Evolutionary conservation across 2,888 invertebrate species (phyloP).

Genomic region (Erebia ligea): DNA sequence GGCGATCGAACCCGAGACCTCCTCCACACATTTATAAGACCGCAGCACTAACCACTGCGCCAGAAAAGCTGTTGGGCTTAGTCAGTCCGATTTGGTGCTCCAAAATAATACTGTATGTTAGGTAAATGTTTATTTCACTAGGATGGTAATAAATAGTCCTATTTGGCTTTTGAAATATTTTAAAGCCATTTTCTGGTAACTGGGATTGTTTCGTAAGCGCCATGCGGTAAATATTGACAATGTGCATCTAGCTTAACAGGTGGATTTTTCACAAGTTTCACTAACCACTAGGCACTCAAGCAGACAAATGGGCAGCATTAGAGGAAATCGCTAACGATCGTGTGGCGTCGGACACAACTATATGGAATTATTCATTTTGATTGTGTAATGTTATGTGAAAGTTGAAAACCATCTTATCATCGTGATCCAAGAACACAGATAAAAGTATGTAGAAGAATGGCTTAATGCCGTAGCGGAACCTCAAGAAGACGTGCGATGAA

Average conservation of each 20-base stretch:
- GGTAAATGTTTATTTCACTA: no score
- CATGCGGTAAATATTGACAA: background rate
- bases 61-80: no score
- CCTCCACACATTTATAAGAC: no score
- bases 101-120: no score
- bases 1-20: no score
- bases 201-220: background rate
- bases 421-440: background rate
- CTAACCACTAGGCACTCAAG: constrained; percentile 26
- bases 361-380: constrained; percentile 21
- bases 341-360: constrained; percentile 19
- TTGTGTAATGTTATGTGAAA: constrained; percentile 25
- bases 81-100: no score
- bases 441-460: no score
- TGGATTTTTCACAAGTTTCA: constrained; percentile 29
- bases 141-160: no score
- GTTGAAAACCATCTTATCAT: constrained; percentile 1
- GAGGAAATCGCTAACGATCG: constrained; percentile 30
- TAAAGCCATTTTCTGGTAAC: background rate
- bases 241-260: constrained; percentile 6
- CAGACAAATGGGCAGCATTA: constrained; percentile 30
- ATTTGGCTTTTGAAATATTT: no score
- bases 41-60: no score
- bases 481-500: no score
- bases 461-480: no score